phyloP scores from a whole-genome alignment of 2,888 invertebrate genomes.

The Scaptodrosophila latifasciaeformis region DNA sequence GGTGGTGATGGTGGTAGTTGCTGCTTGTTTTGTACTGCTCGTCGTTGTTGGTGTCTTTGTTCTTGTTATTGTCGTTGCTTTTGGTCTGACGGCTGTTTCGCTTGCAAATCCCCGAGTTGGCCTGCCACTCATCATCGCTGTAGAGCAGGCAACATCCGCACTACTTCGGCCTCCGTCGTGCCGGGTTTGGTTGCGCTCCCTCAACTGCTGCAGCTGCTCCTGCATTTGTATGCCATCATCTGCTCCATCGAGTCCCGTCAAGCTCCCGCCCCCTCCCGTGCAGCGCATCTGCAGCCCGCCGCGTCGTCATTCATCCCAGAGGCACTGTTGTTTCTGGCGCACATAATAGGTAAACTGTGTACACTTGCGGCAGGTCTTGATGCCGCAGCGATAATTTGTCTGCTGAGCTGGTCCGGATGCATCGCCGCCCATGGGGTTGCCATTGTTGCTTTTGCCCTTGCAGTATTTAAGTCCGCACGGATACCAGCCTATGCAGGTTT shows the following conservation, averaged over 20 bases:
- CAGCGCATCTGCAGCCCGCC: constrained; percentile 64
- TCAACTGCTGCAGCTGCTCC: constrained; percentile 2
- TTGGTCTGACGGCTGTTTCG: constrained; percentile 27
- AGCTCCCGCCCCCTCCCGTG: background rate
- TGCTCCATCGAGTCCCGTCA: background rate
- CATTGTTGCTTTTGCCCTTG: constrained; percentile 85
- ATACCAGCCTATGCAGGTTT: constrained; percentile 95
- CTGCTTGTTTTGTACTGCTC: constrained; percentile 1
- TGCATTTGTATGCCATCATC: background rate
- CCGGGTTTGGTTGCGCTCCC: background rate
- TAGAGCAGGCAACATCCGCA: constrained; percentile 20
- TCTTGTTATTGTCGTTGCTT: constrained; percentile 18
- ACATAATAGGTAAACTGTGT: constrained; percentile 91
- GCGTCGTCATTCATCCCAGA: constrained; percentile 85
- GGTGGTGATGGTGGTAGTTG: constrained; percentile 16
- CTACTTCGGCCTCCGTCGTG: constrained; percentile 9
- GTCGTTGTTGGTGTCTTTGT: constrained; percentile 16
- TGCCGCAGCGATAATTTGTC: constrained; percentile 92
- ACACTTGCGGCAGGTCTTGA: constrained; percentile 95
- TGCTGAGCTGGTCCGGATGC: constrained; percentile 69
- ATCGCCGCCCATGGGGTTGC: constrained; percentile 60
- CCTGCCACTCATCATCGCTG: constrained; percentile 1
- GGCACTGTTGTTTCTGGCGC: constrained; percentile 86
- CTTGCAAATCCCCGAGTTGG: constrained; percentile 27
- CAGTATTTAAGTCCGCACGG: constrained; percentile 97